Conservation (phyloP, 2,113 vertebrate genomes). For the Setophaga kirtlandii region DNA sequence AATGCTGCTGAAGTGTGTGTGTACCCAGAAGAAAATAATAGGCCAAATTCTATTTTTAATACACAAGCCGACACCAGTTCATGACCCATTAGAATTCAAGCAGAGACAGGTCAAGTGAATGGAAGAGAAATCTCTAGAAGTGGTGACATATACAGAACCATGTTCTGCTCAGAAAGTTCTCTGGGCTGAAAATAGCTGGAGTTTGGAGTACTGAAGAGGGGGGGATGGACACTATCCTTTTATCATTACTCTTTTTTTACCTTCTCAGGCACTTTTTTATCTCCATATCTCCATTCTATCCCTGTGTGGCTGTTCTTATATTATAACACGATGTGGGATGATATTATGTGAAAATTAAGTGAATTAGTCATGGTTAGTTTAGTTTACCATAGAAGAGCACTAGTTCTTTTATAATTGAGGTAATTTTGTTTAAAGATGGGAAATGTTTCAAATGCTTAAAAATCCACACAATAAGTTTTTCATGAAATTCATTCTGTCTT, state of each 20-base stretch:
- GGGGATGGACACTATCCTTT: not conserved
- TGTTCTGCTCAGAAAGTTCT: not conserved
- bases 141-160: not conserved
- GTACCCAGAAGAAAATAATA: slow-evolving; percentile 8
- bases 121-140: not conserved
- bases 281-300: not conserved
- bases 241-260: not conserved
- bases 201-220: not conserved
- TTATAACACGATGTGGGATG: not conserved
- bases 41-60: slow-evolving; percentile 26
- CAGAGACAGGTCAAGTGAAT: not conserved
- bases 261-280: not conserved
- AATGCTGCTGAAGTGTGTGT: not conserved
- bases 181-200: not conserved
- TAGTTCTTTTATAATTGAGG: not conserved
- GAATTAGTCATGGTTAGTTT: not conserved
- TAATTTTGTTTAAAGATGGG: not conserved
- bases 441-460: not conserved
- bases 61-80: not conserved
- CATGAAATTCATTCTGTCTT: not conserved
- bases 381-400: not conserved
- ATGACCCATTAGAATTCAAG: not conserved
- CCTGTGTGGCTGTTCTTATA: not conserved
- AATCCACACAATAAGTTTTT: not conserved
- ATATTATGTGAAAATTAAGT: not conserved